Percentiles rank a stretch among this genome's conserved stretches.
Evolutionary conservation across 2,797 vertebrate genomes (phyloP).

Genomic region (Ataeniobius toweri): DNA sequence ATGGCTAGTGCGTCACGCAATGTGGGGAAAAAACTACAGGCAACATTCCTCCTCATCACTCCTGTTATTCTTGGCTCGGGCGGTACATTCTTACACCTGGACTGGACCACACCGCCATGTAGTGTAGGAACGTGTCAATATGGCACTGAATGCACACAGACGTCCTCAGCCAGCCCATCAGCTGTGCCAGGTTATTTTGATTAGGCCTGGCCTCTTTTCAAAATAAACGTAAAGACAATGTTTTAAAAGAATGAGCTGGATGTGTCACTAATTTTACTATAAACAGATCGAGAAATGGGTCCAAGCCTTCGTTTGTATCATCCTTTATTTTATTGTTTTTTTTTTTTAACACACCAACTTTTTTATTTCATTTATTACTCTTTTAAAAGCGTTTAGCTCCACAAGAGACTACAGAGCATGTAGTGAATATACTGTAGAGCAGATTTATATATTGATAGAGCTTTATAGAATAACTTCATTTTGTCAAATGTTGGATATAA

Average conservation of each 20-base stretch:
- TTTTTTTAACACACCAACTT: no score
- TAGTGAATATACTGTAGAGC: no score
- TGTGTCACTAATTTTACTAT: no score
- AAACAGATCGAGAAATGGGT: no score
- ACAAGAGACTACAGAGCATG: no score
- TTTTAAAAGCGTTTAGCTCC: no score
- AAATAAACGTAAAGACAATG: slow-evolving; percentile 35
- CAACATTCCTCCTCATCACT: slow-evolving; percentile 60
- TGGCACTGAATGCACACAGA: slow-evolving; percentile 10
- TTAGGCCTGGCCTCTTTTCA: slow-evolving; percentile 17
- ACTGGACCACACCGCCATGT: slow-evolving; percentile 35
- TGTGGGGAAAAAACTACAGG: slow-evolving; percentile 14
- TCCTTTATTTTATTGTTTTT: no score
- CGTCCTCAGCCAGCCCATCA: slow-evolving; percentile 11
- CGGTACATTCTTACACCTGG: slow-evolving; percentile 66
- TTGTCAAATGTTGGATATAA: no score
- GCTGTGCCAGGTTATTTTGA: not conserved
- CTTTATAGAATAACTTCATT: no score
- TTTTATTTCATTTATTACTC: no score
- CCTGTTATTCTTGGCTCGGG: slow-evolving; percentile 69
- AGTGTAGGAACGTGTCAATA: slow-evolving; percentile 53
- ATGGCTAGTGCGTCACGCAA: slow-evolving; percentile 42
- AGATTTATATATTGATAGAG: no score
- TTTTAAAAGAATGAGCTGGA: not conserved
- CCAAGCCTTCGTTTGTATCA: no score